A percentile compares a stretch with the other conserved stretches of the same genome.
These are phyloP conservation scores for Entomyzon cyanotis DNA, from an alignment of 2,113 vertebrate genomes.

Conservation along the genomic window DNA sequence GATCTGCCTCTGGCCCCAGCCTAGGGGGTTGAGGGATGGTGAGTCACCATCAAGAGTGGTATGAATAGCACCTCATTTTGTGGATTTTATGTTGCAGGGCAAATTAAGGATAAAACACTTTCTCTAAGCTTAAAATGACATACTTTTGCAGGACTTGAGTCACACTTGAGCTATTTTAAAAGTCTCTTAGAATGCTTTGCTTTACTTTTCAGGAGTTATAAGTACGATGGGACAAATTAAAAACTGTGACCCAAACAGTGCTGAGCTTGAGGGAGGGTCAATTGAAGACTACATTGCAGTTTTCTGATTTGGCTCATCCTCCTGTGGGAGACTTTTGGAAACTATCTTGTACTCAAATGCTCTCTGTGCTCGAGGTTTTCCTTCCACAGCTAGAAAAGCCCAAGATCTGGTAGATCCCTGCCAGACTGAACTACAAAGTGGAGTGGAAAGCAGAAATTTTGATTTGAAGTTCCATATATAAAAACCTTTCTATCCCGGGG, in stretches of 20 bases:
- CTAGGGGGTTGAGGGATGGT: neutral
- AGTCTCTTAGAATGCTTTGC: neutral
- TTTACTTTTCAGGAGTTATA: slow-evolving; percentile 12
- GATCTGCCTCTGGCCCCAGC: neutral
- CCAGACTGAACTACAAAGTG: neutral
- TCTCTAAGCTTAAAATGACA: neutral
- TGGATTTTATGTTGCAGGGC: neutral
- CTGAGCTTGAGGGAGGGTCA: neutral
- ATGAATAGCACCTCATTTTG: slow-evolving; percentile 37
- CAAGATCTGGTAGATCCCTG: neutral
- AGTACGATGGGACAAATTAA: neutral
- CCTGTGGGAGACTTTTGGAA: neutral
- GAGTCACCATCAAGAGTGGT: neutral
- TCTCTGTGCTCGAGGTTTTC: neutral
- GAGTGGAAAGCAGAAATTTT: neutral
- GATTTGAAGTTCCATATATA: neutral
- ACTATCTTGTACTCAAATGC: neutral
- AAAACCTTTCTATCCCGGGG: neutral
- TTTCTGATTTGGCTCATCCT: neutral
- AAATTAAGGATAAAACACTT: slow-evolving; percentile 1
- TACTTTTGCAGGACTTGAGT: neutral
- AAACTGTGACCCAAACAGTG: neutral
- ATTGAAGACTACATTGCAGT: neutral
- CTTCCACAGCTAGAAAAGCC: neutral
- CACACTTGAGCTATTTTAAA: neutral